Percentiles rank a stretch among this genome's conserved stretches.
Evolutionary conservation across 2,797 vertebrate species (phyloP).

Genomic region (Lindbergichthys nudifrons): DNA sequence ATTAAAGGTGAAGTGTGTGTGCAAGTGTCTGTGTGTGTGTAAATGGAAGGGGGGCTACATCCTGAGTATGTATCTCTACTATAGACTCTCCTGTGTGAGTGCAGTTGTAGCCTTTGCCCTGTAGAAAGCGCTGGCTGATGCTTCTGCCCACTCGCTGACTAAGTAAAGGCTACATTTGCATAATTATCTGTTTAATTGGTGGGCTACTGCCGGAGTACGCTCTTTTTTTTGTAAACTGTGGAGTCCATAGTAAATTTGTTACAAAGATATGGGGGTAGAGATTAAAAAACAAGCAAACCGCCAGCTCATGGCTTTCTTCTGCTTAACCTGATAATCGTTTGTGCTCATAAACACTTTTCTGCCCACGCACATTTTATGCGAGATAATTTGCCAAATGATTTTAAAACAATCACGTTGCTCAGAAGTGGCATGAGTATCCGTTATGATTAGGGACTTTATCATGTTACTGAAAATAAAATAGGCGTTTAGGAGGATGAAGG

Average conservation of each 20-base stretch:
- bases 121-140: conserved; percentile 67
- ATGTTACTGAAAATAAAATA: conserved; percentile 33
- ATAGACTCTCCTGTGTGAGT: conserved; percentile 49
- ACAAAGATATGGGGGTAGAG: conserved; percentile 79
- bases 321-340: conserved; percentile 84
- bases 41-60: conserved; percentile 49
- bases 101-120: conserved; percentile 64
- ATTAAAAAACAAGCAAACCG: conserved; percentile 82
- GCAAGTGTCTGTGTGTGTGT: conserved; percentile 34
- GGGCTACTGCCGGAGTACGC: conserved; percentile 72
- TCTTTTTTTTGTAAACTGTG: conserved; percentile 75
- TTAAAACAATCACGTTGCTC: conserved; percentile 58
- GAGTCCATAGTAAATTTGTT: conserved; percentile 80
- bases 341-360: conserved; percentile 78
- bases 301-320: conserved; percentile 81
- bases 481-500: conserved; percentile 24
- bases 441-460: conserved; percentile 44
- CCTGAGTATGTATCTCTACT: conserved; percentile 42
- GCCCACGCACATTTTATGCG: conserved; percentile 64
- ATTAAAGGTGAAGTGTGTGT: conserved; percentile 67
- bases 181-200: conserved; percentile 88
- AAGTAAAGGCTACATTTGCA: conserved; percentile 90
- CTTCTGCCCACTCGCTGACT: conserved; percentile 86
- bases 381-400: conserved; percentile 66
- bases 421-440: conserved; percentile 45